Conservation (phyloP, 1,140 invertebrate genomes). For the Diorhabda carinulata region DNA sequence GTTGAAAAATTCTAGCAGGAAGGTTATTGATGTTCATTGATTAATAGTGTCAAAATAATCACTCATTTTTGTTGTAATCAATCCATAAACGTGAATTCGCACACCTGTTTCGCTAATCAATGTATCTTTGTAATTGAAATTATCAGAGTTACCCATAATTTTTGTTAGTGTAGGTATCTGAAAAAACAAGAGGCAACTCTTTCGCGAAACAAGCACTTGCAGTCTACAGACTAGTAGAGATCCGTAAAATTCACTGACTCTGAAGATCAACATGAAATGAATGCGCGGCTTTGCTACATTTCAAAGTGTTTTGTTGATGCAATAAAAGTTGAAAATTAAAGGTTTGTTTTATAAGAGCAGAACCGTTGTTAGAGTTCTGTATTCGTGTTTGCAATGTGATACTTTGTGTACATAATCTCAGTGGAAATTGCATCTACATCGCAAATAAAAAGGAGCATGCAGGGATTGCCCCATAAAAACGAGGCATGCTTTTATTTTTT, state of each 20-base stretch:
- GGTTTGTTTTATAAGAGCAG: conserved; percentile 13
- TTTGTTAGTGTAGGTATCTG: neutral
- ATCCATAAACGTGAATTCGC: no score
- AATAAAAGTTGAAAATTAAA: conserved; percentile 17
- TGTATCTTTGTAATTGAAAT: no score
- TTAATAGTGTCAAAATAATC: no score
- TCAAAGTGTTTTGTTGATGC: conserved; percentile 13
- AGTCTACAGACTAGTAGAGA: neutral
- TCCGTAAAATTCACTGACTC: conserved; percentile 3
- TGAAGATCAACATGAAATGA: conserved; percentile 12
- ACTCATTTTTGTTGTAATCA: no score
- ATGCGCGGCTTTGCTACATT: conserved; percentile 5
- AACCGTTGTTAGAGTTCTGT: neutral
- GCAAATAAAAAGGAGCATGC: conserved; percentile 2
- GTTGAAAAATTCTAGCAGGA: no score
- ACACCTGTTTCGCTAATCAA: no score
- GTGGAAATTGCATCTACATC: neutral
- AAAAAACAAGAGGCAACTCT: neutral
- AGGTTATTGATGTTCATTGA: no score
- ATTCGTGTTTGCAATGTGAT: neutral
- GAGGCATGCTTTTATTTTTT: neutral
- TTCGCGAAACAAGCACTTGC: neutral
- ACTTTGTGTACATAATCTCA: conserved; percentile 2
- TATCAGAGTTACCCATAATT: neutral
- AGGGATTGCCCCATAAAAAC: neutral